These are phyloP conservation scores for Entomobrya multifasciata DNA, from an alignment of 2,888 invertebrate species.

Conservation along the genomic window DNA sequence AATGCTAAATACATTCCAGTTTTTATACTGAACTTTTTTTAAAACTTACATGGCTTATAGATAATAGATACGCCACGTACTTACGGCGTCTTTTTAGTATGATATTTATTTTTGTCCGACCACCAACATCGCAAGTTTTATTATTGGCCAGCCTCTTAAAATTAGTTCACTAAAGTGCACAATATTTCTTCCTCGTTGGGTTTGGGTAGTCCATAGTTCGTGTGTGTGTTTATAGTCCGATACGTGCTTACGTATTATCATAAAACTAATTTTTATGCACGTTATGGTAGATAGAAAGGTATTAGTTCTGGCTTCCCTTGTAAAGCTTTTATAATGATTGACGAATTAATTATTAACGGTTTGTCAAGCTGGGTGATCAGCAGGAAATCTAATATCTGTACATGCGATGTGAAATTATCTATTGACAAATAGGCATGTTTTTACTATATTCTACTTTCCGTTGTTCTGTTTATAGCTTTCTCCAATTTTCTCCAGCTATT, in stretches of 20 bases:
- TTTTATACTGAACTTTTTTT: no score
- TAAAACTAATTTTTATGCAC: no score
- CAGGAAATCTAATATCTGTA: slow-evolving; percentile 10
- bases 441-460: neutral
- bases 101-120: neutral
- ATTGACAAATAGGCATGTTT: neutral
- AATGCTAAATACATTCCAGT: no score
- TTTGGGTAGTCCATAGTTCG: no score
- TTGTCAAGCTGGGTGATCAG: slow-evolving; percentile 22
- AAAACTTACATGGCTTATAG: no score
- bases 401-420: neutral
- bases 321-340: slow-evolving; percentile 17
- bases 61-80: no score
- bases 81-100: no score
- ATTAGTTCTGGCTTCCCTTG: neutral
- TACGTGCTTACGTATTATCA: no score
- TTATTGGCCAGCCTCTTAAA: neutral
- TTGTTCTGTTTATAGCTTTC: slow-evolving; percentile 3
- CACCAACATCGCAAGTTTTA: slow-evolving; percentile 21
- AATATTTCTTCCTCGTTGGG: no score
- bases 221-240: no score
- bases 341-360: slow-evolving; percentile 29
- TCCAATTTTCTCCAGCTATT: neutral
- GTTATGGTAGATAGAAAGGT: no score
- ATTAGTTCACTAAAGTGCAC: no score